Conservation (phyloP, 1,140 invertebrate genomes). For the Homarus americanus region DNA sequence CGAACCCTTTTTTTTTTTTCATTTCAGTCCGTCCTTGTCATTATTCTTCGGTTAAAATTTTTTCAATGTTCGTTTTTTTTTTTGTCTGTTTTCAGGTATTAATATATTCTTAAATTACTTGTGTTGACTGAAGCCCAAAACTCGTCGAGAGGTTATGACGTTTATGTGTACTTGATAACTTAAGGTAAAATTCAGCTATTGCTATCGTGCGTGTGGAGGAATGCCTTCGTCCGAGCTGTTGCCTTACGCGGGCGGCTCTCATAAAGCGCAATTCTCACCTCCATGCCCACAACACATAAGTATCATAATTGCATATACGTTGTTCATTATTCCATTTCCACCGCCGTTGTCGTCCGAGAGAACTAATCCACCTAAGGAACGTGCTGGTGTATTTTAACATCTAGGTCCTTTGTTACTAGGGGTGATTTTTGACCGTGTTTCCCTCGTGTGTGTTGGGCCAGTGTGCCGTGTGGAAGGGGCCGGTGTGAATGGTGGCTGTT, state of each 20-base stretch:
- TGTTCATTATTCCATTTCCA: conserved; percentile 68
- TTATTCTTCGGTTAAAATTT: neutral
- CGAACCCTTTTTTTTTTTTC: too few species aligned
- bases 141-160: conserved; percentile 16
- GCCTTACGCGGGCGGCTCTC: conserved; percentile 46
- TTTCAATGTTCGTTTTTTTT: neutral
- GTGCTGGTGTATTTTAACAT: neutral
- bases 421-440: neutral
- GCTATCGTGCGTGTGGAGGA: conserved; percentile 60
- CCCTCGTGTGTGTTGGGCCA: conserved; percentile 1
- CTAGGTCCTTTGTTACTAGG: neutral
- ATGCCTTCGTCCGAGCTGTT: conserved; percentile 60
- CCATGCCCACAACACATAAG: conserved; percentile 49
- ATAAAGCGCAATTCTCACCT: conserved; percentile 54
- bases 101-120: too few species aligned
- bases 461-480: neutral
- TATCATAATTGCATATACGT: conserved; percentile 65
- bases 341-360: neutral
- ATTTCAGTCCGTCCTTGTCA: too few species aligned
- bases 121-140: neutral
- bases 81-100: neutral
- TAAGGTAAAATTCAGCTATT: conserved; percentile 57
- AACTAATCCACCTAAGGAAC: neutral
- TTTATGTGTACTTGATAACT: conserved; percentile 33
- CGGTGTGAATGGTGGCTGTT: conserved; percentile 67